phyloP scores from a whole-genome alignment of 2,113 vertebrate genomes.

The Meles meles region DNA sequence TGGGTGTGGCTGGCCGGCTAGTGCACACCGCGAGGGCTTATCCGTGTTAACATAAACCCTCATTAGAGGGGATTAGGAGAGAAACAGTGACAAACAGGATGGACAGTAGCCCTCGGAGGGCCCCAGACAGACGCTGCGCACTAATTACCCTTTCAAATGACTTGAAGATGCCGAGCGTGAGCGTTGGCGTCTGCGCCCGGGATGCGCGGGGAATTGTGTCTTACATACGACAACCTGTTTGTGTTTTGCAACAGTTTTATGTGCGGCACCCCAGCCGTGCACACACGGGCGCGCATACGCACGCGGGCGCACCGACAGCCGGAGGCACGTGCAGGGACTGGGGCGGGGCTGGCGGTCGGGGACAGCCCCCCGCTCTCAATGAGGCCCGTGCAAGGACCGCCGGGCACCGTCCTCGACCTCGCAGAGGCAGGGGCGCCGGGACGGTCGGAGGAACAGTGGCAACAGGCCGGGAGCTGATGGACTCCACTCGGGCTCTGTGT shows the following conservation, averaged over 20 bases:
- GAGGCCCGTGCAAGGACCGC: not conserved
- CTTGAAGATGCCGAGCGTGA: constrained; percentile 74
- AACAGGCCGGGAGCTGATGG: no score
- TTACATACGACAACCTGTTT: constrained; percentile 74
- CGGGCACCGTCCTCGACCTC: not conserved
- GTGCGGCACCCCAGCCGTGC: not conserved
- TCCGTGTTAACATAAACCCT: constrained; percentile 97
- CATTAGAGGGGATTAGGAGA: constrained; percentile 95
- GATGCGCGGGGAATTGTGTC: constrained; percentile 65
- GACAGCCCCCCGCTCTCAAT: not conserved
- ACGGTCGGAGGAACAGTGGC: rapidly evolving
- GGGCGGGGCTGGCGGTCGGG: not conserved
- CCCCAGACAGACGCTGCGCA: constrained; percentile 79
- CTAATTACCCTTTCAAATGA: constrained; percentile 91
- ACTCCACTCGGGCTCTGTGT: rapidly evolving
- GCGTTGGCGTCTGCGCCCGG: constrained; percentile 58
- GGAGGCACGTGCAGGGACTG: rapidly evolving
- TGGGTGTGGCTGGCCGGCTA: constrained; percentile 89
- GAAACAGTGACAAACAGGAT: constrained; percentile 92
- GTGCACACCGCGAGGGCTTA: constrained; percentile 89
- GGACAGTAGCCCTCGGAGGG: constrained; percentile 92
- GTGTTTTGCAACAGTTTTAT: constrained; percentile 71
- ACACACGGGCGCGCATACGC: rapidly evolving
- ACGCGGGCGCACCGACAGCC: no score
- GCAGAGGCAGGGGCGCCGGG: not conserved